phyloP scores from a whole-genome alignment of 2,888 invertebrate genomes.

The Eledone cirrhosa region DNA sequence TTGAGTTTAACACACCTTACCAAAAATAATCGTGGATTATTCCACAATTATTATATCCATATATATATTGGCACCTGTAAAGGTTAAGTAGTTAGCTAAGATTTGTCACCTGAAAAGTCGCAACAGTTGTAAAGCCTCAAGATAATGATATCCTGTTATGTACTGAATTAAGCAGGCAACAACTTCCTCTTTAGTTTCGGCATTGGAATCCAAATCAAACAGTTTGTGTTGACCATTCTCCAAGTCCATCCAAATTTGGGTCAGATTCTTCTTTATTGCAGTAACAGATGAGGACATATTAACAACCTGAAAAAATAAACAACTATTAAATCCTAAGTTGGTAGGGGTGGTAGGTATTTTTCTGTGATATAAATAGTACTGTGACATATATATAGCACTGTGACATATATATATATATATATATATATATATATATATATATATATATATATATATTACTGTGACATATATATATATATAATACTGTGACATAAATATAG shows the following conservation, averaged over 20 bases:
- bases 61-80: too few species aligned
- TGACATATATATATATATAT: too few species aligned
- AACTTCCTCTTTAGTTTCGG: conserved; percentile 61
- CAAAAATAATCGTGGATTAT: too few species aligned
- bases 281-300: conserved; percentile 65
- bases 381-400: not conserved
- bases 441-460: too few species aligned
- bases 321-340: not conserved
- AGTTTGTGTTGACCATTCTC: conserved; percentile 62
- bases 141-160: conserved; percentile 75
- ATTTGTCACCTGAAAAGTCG: conserved; percentile 57
- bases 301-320: conserved; percentile 48
- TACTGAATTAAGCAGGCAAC: conserved; percentile 69
- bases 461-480: too few species aligned
- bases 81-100: too few species aligned
- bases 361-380: not conserved
- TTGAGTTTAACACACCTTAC: too few species aligned
- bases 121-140: conserved; percentile 75
- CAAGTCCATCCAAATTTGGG: conserved; percentile 59
- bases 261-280: conserved; percentile 60
- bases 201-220: conserved; percentile 57
- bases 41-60: too few species aligned
- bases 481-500: too few species aligned
- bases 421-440: too few species aligned
- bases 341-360: not conserved